Conservation (phyloP, 2,113 vertebrate genomes). For the Chrysochloris asiatica region DNA sequence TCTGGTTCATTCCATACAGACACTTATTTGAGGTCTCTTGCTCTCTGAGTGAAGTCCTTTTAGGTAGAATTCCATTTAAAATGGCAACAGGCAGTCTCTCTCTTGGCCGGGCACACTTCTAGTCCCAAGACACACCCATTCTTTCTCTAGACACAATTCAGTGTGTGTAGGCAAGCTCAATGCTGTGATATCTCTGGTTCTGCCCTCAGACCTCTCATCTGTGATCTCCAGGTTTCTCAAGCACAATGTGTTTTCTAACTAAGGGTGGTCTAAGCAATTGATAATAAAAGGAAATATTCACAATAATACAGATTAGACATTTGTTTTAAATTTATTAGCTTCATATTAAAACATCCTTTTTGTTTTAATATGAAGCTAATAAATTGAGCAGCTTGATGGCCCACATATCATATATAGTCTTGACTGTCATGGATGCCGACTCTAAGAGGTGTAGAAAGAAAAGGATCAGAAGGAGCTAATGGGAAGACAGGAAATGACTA, state of each 20-base stretch:
- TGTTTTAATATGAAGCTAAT: no score
- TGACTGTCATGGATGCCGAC: background rate
- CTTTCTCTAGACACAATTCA: background rate
- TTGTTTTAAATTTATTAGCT: background rate
- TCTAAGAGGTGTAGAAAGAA: background rate
- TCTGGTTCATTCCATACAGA: background rate
- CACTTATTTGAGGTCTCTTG: background rate
- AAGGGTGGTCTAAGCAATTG: background rate
- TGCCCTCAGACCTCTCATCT: background rate
- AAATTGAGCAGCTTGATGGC: background rate
- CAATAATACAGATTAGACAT: background rate
- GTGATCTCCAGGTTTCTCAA: background rate
- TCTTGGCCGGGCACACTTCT: background rate
- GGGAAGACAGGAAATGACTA: background rate
- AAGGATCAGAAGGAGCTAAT: background rate
- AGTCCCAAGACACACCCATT: background rate
- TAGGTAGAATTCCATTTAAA: background rate
- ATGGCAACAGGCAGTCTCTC: background rate
- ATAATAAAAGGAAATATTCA: slow-evolving; percentile 34
- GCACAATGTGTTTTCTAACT: background rate
- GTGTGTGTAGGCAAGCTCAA: background rate
- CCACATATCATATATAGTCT: background rate
- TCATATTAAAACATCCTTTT: background rate
- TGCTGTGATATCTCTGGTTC: background rate
- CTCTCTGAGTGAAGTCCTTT: background rate